phyloP scores from a whole-genome alignment of 2,113 vertebrate species.

The Phocoena sinus region DNA sequence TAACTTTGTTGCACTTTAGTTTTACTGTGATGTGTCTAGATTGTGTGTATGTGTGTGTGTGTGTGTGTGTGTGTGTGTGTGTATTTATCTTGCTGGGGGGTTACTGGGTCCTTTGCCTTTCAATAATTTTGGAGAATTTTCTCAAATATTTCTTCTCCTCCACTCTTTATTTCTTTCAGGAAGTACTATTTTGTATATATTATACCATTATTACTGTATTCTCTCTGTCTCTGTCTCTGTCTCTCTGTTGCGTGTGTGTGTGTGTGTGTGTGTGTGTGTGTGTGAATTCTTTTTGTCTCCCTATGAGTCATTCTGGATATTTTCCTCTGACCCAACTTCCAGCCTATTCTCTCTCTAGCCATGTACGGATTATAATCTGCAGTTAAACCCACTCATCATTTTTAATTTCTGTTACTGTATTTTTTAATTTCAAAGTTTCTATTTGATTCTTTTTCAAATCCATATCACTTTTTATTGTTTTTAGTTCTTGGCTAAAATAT shows the following conservation, averaged over 20 bases:
- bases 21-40: background rate
- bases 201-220: background rate
- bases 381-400: background rate
- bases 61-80: background rate
- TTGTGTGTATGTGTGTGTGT: background rate
- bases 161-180: background rate
- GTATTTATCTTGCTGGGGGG: background rate
- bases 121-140: background rate
- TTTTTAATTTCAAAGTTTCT: background rate
- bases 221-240: background rate
- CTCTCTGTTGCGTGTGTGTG: background rate
- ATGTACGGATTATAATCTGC: background rate
- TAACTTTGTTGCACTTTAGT: background rate
- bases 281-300: background rate
- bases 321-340: background rate
- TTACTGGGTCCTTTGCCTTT: background rate
- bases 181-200: background rate
- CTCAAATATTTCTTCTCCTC: background rate
- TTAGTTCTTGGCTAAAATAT: background rate
- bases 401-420: background rate
- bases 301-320: background rate
- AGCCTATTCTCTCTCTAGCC: background rate
- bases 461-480: background rate
- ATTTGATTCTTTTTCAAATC: background rate
- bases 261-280: background rate